Percentiles rank a stretch among this genome's conserved stretches.
Conservation (phyloP, 2,113 vertebrate species). For the Cyprinus carpio region DNA sequence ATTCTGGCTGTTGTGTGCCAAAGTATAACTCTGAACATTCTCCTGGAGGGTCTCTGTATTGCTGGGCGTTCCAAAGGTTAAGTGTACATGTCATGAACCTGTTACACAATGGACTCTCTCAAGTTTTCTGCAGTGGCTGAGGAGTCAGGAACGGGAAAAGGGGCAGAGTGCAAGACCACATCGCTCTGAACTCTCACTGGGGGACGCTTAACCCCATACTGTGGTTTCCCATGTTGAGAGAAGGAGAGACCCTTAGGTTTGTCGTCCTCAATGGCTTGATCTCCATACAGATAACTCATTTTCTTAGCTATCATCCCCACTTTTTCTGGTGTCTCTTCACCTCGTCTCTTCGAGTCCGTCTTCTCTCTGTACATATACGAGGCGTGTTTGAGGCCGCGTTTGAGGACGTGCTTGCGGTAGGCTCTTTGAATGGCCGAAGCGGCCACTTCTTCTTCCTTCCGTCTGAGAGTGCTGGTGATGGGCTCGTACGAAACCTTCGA, state of each 20-base stretch:
- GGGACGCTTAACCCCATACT: not conserved
- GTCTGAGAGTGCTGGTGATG: constrained; percentile 90
- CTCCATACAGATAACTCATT: constrained; percentile 76
- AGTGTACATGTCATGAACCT: constrained; percentile 1
- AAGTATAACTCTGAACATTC: not conserved
- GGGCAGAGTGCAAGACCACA: constrained; percentile 65
- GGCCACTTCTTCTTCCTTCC: constrained; percentile 91
- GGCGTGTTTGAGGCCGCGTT: constrained; percentile 79
- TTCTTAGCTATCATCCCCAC: constrained; percentile 77
- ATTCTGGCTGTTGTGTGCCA: not conserved
- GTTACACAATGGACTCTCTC: constrained; percentile 83
- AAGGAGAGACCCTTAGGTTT: not conserved
- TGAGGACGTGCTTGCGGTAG: constrained; percentile 84
- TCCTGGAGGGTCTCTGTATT: constrained; percentile 6
- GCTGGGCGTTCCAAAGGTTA: not conserved
- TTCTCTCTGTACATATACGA: constrained; percentile 81
- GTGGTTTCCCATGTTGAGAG: not conserved
- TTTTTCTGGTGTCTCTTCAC: constrained; percentile 68
- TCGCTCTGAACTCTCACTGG: constrained; percentile 66
- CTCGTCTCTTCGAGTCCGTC: constrained; percentile 27
- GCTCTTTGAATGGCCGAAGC: constrained; percentile 88
- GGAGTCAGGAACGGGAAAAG: constrained; percentile 9
- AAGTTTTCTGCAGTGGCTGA: constrained; percentile 55
- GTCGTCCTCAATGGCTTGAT: constrained; percentile 17
- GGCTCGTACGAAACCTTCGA: constrained; percentile 92